Conservation (phyloP, 1,140 invertebrate species). For the Drosophila tropicalis region DNA sequence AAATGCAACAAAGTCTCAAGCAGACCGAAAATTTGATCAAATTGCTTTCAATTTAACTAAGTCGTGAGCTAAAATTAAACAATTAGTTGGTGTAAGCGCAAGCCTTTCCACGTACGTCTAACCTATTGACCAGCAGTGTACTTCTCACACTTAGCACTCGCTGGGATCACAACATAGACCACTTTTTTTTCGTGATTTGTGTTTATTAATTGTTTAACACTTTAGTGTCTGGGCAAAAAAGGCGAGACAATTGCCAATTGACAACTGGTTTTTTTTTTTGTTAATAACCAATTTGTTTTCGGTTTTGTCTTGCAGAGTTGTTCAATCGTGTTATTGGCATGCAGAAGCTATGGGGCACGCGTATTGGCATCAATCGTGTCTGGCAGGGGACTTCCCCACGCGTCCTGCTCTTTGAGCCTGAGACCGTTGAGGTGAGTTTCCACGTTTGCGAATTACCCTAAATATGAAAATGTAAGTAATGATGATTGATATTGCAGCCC, state of each 20-base stretch:
- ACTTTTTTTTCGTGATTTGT: constrained; percentile 3
- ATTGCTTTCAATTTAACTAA: too few relatives aligned
- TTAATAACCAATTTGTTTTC: constrained; percentile 4
- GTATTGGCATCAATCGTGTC: constrained; percentile 84
- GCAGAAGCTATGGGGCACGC: constrained; percentile 83
- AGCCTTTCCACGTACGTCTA: too few relatives aligned
- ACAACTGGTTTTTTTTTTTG: constrained; percentile 51
- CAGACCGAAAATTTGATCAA: too few relatives aligned
- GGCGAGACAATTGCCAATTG: constrained; percentile 19
- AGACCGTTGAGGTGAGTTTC: constrained; percentile 82
- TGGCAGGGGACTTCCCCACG: constrained; percentile 84
- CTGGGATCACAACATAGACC: neutral
- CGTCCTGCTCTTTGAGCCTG: constrained; percentile 84
- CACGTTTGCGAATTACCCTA: neutral
- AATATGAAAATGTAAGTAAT: neutral
- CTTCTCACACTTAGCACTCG: constrained; percentile 42
- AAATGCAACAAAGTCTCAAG: too few relatives aligned
- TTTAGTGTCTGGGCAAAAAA: neutral
- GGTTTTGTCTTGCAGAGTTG: constrained; percentile 80
- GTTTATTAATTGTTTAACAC: constrained; percentile 18
- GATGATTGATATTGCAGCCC: constrained; percentile 79
- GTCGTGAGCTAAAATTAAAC: too few relatives aligned
- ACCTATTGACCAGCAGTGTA: neutral
- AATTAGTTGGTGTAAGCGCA: too few relatives aligned
- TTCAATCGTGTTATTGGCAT: constrained; percentile 84